Percentiles rank a stretch among this genome's conserved stretches.
phyloP scores from a whole-genome alignment of 2,888 invertebrate genomes.

The Tetheella fluctuosa region DNA sequence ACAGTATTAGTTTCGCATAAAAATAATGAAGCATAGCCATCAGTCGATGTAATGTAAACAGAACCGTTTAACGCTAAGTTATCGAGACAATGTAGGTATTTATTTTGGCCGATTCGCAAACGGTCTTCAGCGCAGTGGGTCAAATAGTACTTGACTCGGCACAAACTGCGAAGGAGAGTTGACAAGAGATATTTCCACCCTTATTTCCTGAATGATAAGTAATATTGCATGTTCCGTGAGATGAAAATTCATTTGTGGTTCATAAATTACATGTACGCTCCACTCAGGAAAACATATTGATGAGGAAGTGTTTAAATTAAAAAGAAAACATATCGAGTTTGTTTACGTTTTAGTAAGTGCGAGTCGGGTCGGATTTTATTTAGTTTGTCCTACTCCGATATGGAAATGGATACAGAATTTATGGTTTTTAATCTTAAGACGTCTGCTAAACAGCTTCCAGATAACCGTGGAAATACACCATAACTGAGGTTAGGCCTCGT shows the following conservation, averaged over 20 bases:
- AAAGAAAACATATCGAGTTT: conserved; percentile 12
- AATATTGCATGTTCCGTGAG: neutral
- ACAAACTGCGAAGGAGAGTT: neutral
- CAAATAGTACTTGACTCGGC: conserved; percentile 11
- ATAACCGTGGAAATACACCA: neutral
- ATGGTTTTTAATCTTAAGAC: neutral
- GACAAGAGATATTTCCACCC: neutral
- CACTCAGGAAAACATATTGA: conserved; percentile 9
- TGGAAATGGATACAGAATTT: conserved; percentile 28
- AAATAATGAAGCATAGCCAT: conserved; percentile 18
- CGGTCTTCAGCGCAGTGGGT: conserved; percentile 31
- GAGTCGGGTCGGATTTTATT: conserved; percentile 23
- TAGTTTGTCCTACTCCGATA: conserved; percentile 35
- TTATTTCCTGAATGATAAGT: neutral
- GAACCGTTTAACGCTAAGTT: conserved; percentile 33
- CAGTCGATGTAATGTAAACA: conserved; percentile 20
- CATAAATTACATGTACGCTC: neutral
- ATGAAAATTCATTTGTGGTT: neutral
- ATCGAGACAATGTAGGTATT: conserved; percentile 46
- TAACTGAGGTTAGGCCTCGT: neutral
- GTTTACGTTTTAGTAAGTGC: conserved; percentile 18
- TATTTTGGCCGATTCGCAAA: conserved; percentile 34
- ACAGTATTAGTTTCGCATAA: conserved; percentile 39
- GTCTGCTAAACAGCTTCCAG: neutral
- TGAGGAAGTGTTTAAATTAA: conserved; percentile 9